Conservation (phyloP, 2,888 invertebrate species). For the Nezara viridula region DNA sequence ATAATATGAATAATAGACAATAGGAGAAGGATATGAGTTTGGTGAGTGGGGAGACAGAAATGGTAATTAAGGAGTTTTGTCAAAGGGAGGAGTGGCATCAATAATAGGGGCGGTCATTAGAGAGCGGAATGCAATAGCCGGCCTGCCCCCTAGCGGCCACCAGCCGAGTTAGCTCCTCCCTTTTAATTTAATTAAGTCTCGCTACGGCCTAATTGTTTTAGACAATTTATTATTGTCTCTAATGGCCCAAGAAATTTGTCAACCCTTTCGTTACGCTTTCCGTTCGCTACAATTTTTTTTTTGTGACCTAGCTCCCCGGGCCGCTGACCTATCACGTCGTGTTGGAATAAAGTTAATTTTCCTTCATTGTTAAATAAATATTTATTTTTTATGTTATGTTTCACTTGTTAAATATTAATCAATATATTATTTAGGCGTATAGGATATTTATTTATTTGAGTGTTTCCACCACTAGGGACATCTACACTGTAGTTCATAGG, state of each 20-base stretch:
- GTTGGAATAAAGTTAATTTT: neutral
- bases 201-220: constrained; percentile 55
- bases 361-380: neutral
- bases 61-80: constrained; percentile 55
- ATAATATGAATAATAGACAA: neutral
- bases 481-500: too few relatives aligned
- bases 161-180: constrained; percentile 52
- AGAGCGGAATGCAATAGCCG: constrained; percentile 55
- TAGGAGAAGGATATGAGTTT: constrained; percentile 48
- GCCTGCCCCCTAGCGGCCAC: constrained; percentile 44
- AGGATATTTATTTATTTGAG: too few relatives aligned
- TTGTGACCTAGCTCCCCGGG: neutral
- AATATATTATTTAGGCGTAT: too few relatives aligned
- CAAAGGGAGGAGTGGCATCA: constrained; percentile 55
- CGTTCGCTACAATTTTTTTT: neutral
- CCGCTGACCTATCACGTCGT: neutral
- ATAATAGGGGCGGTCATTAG: constrained; percentile 59
- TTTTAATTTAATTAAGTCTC: constrained; percentile 60
- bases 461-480: too few relatives aligned
- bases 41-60: neutral
- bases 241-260: constrained; percentile 48
- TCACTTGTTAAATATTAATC: too few relatives aligned
- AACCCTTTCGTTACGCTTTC: constrained; percentile 28
- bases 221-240: constrained; percentile 56
- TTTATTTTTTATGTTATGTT: too few relatives aligned